A percentile compares a stretch with the other conserved stretches of the same genome.
phyloP scores from a whole-genome alignment of 2,113 vertebrate species.

The Brachyistius frenatus region DNA sequence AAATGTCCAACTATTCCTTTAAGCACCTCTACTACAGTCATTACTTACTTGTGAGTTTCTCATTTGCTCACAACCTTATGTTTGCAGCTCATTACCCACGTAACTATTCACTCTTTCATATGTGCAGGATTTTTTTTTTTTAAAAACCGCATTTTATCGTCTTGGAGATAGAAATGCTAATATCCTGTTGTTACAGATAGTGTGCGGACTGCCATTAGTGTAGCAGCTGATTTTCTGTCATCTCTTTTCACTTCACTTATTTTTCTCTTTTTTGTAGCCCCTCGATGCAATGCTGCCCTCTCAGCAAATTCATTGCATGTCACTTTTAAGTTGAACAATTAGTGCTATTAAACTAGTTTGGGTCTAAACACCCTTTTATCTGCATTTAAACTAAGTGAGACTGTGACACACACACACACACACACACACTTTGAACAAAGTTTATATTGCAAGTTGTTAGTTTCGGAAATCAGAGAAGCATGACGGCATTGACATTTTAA shows the following conservation, averaged over 20 bases:
- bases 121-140: no score
- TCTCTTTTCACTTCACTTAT: neutral
- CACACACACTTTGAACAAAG: neutral
- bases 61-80: no score
- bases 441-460: neutral
- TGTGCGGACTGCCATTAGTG: neutral
- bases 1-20: no score
- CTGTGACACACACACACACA: no score
- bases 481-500: constrained; percentile 25
- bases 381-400: neutral
- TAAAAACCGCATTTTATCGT: no score
- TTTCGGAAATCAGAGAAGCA: constrained; percentile 19
- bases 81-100: no score
- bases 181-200: no score
- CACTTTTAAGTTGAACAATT: neutral
- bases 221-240: neutral
- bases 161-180: no score
- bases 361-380: neutral
- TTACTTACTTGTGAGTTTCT: no score
- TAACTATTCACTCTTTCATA: no score
- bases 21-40: no score
- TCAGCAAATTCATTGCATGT: neutral
- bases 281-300: neutral
- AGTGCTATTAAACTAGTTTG: neutral
- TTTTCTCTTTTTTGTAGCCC: neutral